These are phyloP conservation scores for Sebastes steindachneri DNA, from an alignment of 2,797 vertebrate genomes.

Conservation along the genomic window DNA sequence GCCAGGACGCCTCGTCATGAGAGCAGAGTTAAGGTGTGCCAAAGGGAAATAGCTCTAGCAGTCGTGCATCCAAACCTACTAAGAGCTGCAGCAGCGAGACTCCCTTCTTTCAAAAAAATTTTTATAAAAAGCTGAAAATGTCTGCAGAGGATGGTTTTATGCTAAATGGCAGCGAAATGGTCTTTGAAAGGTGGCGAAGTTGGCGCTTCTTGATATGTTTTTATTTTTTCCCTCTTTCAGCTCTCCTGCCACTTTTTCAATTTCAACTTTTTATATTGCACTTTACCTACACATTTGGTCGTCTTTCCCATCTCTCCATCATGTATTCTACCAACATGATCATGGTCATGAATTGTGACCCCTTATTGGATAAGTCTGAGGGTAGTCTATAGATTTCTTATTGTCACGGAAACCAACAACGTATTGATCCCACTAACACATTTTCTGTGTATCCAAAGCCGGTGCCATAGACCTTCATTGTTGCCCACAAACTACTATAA, in stretches of 20 bases:
- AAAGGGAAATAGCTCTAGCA: slow-evolving; percentile 70
- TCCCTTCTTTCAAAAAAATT: not conserved
- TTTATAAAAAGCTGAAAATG: not conserved
- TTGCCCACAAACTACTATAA: not conserved
- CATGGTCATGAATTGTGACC: not conserved
- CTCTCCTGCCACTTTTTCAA: not conserved
- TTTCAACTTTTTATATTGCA: not conserved
- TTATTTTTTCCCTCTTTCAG: not conserved
- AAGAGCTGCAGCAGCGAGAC: slow-evolving; percentile 24
- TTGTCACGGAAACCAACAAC: not conserved
- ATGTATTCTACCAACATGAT: not conserved
- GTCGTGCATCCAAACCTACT: slow-evolving; percentile 48
- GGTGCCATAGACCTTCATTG: not conserved
- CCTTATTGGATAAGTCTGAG: not conserved
- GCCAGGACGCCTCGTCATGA: slow-evolving; percentile 60
- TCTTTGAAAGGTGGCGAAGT: not conserved
- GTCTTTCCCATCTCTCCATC: not conserved
- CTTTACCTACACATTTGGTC: not conserved
- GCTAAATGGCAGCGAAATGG: not conserved
- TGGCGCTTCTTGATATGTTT: not conserved
- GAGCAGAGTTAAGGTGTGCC: slow-evolving; percentile 47
- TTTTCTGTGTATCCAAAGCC: not conserved
- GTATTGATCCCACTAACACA: not conserved
- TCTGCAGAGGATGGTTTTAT: slow-evolving; percentile 4
- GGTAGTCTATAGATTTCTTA: not conserved